Percentiles rank a stretch among this genome's conserved stretches.
These are phyloP conservation scores for Rhopalosiphum maidis DNA, from an alignment of 1,140 invertebrate species.

Conservation along the genomic window DNA sequence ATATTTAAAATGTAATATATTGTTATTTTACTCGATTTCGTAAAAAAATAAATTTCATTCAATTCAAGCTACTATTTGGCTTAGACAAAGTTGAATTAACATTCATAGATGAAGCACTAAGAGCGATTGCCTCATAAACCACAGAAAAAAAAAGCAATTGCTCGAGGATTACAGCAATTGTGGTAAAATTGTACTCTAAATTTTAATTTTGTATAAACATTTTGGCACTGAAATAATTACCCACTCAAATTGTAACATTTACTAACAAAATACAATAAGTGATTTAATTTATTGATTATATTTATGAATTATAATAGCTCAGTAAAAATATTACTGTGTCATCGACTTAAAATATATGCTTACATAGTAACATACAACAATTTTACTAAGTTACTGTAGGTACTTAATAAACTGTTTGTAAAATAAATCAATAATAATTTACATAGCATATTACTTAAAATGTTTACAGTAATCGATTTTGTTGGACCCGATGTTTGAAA, in stretches of 20 bases:
- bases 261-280: neutral
- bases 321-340: neutral
- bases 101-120: conserved; percentile 86
- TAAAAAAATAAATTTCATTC: conserved; percentile 61
- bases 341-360: neutral
- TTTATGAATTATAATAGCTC: neutral
- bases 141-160: conserved; percentile 96
- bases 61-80: conserved; percentile 78
- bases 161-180: conserved; percentile 88
- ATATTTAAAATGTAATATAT: no score
- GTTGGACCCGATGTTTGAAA: conserved; percentile 97
- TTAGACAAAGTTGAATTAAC: conserved; percentile 86
- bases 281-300: neutral
- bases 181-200: conserved; percentile 70
- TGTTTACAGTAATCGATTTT: conserved; percentile 79
- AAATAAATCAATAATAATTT: neutral
- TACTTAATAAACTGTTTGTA: neutral
- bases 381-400: no score
- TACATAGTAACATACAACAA: neutral
- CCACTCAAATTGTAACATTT: neutral
- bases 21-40: no score
- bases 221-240: neutral
- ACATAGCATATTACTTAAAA: neutral
- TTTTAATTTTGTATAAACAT: neutral
- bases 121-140: conserved; percentile 85